phyloP scores from a whole-genome alignment of 2,888 invertebrate species.

The Terebella lapidaria region DNA sequence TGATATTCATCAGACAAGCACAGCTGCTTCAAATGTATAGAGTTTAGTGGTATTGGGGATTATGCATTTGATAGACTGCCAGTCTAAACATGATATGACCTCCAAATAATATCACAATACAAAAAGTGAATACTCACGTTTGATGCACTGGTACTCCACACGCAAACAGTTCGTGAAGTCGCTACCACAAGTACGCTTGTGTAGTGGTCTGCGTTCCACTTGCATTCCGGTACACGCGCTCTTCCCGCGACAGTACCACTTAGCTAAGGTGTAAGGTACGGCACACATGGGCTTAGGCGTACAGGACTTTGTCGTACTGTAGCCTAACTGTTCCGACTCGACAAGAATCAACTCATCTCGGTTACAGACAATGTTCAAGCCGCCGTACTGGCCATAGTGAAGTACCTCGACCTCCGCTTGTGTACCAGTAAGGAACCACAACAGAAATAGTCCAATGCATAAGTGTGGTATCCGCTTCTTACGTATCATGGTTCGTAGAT shows the following conservation, averaged over 20 bases:
- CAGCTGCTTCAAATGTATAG: too few relatives aligned
- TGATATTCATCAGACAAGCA: too few relatives aligned
- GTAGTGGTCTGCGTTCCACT: conserved; percentile 22
- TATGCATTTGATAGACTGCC: too few relatives aligned
- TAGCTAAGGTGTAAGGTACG: conserved; percentile 22
- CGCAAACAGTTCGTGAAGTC: conserved; percentile 25
- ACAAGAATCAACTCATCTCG: conserved; percentile 22
- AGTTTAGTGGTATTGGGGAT: too few relatives aligned
- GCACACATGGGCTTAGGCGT: conserved; percentile 17
- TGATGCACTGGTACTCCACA: conserved; percentile 22
- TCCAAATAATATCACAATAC: too few relatives aligned
- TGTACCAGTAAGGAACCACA: background rate
- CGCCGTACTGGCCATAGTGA: conserved; percentile 19
- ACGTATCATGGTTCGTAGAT: background rate
- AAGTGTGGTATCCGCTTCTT: background rate
- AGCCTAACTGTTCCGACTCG: conserved; percentile 19
- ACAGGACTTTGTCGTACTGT: conserved; percentile 10
- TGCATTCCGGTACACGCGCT: conserved; percentile 23
- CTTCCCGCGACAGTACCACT: conserved; percentile 25
- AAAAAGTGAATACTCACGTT: conserved; percentile 16
- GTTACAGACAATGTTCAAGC: conserved; percentile 18
- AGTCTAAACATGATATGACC: too few relatives aligned
- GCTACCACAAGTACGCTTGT: conserved; percentile 21
- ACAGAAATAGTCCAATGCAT: background rate
- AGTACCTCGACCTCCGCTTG: background rate